Base-by-base conservation (phyloP, 2,113 vertebrate species). In the Chauna torquata region DNA sequence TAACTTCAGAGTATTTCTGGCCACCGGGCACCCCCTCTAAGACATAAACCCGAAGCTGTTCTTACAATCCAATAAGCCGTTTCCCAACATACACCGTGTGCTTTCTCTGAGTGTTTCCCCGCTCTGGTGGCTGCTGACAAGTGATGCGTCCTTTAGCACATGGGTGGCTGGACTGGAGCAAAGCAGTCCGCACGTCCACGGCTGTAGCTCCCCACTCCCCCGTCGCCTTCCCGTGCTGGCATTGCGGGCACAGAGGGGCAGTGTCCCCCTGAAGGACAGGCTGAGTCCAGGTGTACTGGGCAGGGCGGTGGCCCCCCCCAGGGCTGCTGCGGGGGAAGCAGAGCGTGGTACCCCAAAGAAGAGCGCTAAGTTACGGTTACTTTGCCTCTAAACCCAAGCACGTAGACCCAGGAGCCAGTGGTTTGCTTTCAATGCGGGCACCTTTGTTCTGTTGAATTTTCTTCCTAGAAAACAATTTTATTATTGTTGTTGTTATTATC, bases 381-480 rank as follows among this genome's bases (percentile, higher is more conserved):
- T 79, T 94, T 62, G 77, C 38, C 28, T 64, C 36, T 79, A 90
- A 88, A 58, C 27, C 28, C 79, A 58, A 49, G 58, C 1, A 1
- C 11, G 17, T 30, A 89, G 61, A 72, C 85, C 80, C 50, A 93
- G 87, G 36, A 88, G 34, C 2, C 5, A 57, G 36, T 57, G 77
- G 69, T 92, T 95, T 85, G 61, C 82, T 97, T 98, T 97, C 91
- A 72, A 59, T 3, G 2, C 34, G 47, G 54, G 59, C 80, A 92
- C 69, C 92, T 98, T 98, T 98, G 96, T 93, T 92, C 76, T 83
- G 76, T 34, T 95, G 96, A 94, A 93, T 97, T 93, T 95, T 91
- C 86, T 90, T 94, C 90, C 77, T 77, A 66, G 62, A 74, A 92
- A 85, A 74, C 8, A 19, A 16, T 84, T 85, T 59, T 54, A 11